Evolutionary conservation across 2,797 vertebrate species (phyloP), one percentile per base, ranked within the genome.

Genomic region (Myotis myotis): DNA sequence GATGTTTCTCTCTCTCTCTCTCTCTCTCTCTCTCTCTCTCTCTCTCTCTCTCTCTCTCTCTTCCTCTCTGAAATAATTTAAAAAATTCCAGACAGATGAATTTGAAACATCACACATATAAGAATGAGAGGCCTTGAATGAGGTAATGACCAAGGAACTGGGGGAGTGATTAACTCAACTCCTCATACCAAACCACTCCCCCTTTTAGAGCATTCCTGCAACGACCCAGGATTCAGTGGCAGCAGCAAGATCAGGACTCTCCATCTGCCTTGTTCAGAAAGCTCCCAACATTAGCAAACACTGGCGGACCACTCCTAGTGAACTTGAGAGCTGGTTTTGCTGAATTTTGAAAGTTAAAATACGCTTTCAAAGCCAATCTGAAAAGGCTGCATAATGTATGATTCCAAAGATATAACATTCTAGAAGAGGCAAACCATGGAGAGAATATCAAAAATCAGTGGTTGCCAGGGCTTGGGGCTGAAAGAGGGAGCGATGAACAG

Each of bases 261-360:
- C 47, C 28, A 30, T 44, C 49, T 75, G n/a, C 75, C 72, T 86
- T 87, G 47, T 51, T 85, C 44, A 86, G 78, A 62, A 33, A 81
- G 9, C 30, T 96, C 23, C 13, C 25, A 33, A 62, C 74, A 71
- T 57, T 23, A 81, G n/a, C 74, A 6, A 28, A 93, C 36, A 86
- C 38, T 49, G 28, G 17, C 55, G 33, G 9, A 47, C 30, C 8
- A n/a, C 5, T 49, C n/a, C 76, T 74, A 47, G 57, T 38, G 20
- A 62, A 91, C 49, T 15, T 89, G 64, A 91, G 62, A 87, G 28
- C 57, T 80, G 82, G 57, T 94, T 95, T 91, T 82, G 23, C 60
- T 81, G 53, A 60, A 83, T 87, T 86, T 79, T 55, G 36, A 76
- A 94, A 86, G 70, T 82, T 66, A 72, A 94, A 87, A 75, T 89